Evolutionary conservation across 2,797 vertebrate genomes (phyloP).

Genomic region (Gorsachius magnificus): DNA sequence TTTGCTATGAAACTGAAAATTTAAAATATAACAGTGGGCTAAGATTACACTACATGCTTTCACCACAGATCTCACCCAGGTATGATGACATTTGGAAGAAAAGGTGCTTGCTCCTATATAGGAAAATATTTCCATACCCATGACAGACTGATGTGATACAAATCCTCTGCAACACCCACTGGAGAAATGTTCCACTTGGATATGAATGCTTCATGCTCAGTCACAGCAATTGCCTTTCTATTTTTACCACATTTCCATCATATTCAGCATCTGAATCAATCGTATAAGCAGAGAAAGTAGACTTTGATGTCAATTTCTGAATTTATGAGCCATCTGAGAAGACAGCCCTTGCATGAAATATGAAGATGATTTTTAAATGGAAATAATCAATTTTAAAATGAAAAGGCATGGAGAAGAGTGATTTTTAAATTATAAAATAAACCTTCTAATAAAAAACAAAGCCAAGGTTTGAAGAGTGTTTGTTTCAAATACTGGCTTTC

Average conservation of each 20-base stretch:
- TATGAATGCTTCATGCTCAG: conserved; percentile 80
- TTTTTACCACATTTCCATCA: conserved; percentile 80
- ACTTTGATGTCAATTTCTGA: conserved; percentile 18
- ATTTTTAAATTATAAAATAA: not conserved
- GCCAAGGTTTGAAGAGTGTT: not conserved
- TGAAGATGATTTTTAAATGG: conserved; percentile 25
- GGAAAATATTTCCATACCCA: conserved; percentile 65
- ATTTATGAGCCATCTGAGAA: conserved; percentile 26
- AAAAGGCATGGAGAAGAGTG: not conserved
- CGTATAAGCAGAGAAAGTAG: conserved; percentile 52
- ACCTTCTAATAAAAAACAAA: not conserved
- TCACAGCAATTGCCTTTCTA: conserved; percentile 84
- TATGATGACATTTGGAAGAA: not conserved
- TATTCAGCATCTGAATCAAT: conserved; percentile 83
- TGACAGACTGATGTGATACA: conserved; percentile 56
- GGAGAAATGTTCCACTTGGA: conserved; percentile 76
- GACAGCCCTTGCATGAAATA: conserved; percentile 29
- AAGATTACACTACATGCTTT: not conserved
- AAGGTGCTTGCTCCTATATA: conserved; percentile 7
- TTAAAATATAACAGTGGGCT: not conserved
- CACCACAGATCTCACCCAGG: not conserved
- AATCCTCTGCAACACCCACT: conserved; percentile 65
- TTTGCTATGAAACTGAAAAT: not conserved
- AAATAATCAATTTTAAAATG: conserved; percentile 43
- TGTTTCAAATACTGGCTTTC: not conserved